A percentile compares a stretch with the other conserved stretches of the same genome.
phyloP scores from a whole-genome alignment of 2,797 vertebrate genomes.

The Mus minutoides region DNA sequence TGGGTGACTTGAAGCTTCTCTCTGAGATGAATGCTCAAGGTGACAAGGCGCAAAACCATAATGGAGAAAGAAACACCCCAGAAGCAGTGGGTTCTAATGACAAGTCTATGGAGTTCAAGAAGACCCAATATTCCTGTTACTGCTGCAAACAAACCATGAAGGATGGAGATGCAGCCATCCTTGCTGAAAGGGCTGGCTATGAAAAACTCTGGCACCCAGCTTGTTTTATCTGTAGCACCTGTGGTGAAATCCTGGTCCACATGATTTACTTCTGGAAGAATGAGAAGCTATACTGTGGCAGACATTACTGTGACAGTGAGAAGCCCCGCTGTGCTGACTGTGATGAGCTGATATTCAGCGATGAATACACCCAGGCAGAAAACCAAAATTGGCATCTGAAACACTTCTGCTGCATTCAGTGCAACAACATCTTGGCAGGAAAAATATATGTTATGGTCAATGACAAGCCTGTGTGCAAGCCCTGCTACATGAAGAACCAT shows the following conservation, averaged over 20 bases:
- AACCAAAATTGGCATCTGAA: constrained; percentile 98
- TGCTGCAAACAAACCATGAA: constrained; percentile 93
- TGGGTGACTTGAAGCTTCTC: constrained; percentile 94
- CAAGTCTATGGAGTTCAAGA: constrained; percentile 81
- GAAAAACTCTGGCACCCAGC: constrained; percentile 97
- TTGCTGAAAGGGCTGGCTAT: constrained; percentile 96
- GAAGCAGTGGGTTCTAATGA: constrained; percentile 87
- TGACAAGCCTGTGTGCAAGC: constrained; percentile 94
- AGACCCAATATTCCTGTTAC: constrained; percentile 90
- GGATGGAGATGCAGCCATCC: constrained; percentile 95
- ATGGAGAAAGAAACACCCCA: constrained; percentile 87
- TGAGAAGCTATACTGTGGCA: constrained; percentile 95
- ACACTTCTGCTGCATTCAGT: constrained; percentile 99
- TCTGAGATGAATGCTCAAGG: constrained; percentile 88
- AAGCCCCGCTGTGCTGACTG: constrained; percentile 97
- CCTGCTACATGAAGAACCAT: constrained; percentile 96
- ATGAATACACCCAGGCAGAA: constrained; percentile 98
- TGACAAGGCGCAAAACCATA: constrained; percentile 73
- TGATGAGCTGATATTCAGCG: constrained; percentile 99
- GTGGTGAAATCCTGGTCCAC: constrained; percentile 95
- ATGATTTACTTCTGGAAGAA: constrained; percentile 99
- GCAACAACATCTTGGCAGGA: constrained; percentile 96
- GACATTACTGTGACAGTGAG: constrained; percentile 99
- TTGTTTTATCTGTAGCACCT: constrained; percentile 96
- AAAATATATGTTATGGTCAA: constrained; percentile 97